These are phyloP conservation scores for Montipora capricornis DNA, from an alignment of 64 coral and sea anemone genomes.

Conservation along the genomic window DNA sequence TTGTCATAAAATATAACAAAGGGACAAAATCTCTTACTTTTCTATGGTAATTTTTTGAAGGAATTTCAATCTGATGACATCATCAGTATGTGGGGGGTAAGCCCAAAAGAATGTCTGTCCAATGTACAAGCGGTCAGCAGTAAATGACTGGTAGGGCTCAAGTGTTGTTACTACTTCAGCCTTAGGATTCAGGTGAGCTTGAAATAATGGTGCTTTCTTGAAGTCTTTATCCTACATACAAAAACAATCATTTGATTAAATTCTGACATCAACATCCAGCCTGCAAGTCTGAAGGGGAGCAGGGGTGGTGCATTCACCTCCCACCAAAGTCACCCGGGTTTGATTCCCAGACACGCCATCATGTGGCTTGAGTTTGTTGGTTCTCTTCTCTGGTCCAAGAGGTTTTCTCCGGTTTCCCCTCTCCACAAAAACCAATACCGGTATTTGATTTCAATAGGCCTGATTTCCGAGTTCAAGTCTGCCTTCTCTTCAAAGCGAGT, in stretches of 20 bases:
- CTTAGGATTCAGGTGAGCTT: slow-evolving; percentile 97
- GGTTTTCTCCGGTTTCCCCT: no score
- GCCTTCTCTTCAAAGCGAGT: no score
- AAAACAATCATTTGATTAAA: neutral
- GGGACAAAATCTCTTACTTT: slow-evolving; percentile 58
- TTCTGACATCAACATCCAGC: neutral
- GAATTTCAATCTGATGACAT: slow-evolving; percentile 92
- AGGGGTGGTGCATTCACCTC: no score
- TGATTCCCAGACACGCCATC: no score
- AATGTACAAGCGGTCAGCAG: slow-evolving; percentile 86
- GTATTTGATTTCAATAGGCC: no score
- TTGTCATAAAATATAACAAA: neutral
- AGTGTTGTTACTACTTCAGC: slow-evolving; percentile 69
- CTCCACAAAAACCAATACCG: no score
- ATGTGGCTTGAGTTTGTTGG: no score
- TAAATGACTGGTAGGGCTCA: slow-evolving; percentile 78
- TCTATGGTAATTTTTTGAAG: slow-evolving; percentile 61
- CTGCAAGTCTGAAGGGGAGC: no score
- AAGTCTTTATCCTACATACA: slow-evolving; percentile 93
- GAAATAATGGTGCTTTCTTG: slow-evolving; percentile 96
- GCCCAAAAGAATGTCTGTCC: slow-evolving; percentile 99
- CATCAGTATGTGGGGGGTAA: slow-evolving; percentile 86
- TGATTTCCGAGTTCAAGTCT: no score
- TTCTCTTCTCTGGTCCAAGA: no score
- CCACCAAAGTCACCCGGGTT: no score